Base-by-base conservation (phyloP, 2,888 invertebrate species). In the Prosopocoilus inquinatus region DNA sequence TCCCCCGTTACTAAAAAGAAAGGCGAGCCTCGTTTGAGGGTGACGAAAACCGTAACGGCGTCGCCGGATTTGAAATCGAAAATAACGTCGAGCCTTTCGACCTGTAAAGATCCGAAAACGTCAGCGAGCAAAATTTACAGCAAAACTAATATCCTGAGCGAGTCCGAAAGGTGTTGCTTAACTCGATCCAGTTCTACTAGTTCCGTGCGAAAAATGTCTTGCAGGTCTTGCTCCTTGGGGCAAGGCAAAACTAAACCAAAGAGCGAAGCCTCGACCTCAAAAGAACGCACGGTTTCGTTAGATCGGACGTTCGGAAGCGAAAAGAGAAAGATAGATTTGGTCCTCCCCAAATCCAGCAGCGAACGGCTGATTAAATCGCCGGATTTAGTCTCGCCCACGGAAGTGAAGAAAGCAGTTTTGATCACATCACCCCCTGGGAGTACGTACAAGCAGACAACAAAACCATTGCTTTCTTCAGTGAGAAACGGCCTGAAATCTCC, bases 271-370 rank as follows among this genome's bases (percentile, higher is more conserved):
- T 1, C 75, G 28, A 9, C 35, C 5, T 1, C 76, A 33, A 47
- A 55, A 36, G 50, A 49, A 11, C 59, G 55, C 46, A 49, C 53
- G 9, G 62, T 63, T 36, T 78, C 84, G 2, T 78, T 84, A 65
- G 85, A 85, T 68, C 82, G 84, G 64, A 81, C 80, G 12, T 82
- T 83, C 61, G 82, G 82, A 7, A 78, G 76, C 45, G 82, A 82
- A 61, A 82, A 82, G 64, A 77, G 75, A 60, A 78, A 80, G 8
- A 69, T 81, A 44, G 80, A 81, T 64, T 71, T 76, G 46, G 71
- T 71, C 39, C 55, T 73, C 20, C 67, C 70, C 2, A 67, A 68
- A 54, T 53, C 63, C 3, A 57, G 60, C 32, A 39, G 55, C n/a
- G 68, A 67, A 15, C 56, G 48, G n/a, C 38, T 72, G 32, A 73